Conservation (phyloP, 2,113 vertebrate genomes). For the Diadophis punctatus region DNA sequence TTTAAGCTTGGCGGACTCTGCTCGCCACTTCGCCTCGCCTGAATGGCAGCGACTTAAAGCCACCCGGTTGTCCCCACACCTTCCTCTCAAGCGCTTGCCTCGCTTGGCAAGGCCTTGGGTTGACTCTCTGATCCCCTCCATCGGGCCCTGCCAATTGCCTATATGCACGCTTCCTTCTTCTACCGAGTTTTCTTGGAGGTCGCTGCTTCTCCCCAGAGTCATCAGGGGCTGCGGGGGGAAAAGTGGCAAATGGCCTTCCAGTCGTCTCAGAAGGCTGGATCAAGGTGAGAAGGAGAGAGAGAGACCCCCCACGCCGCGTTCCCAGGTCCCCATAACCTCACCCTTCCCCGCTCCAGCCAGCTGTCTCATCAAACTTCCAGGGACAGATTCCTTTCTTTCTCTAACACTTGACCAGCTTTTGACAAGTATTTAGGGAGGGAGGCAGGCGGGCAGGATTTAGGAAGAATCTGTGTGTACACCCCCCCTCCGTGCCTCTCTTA, state of each 20-base stretch:
- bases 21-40: too few relatives aligned
- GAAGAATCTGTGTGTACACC: neutral
- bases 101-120: neutral
- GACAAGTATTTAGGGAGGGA: neutral
- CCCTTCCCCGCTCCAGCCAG: slow-evolving; percentile 11
- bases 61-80: neutral
- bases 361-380: slow-evolving; percentile 28
- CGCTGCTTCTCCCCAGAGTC: neutral
- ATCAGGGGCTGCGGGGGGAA: neutral
- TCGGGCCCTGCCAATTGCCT: neutral
- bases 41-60: neutral
- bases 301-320: neutral
- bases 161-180: neutral
- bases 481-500: neutral
- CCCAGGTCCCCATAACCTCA: neutral
- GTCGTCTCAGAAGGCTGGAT: neutral
- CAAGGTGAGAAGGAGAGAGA: neutral
- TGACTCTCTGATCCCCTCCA: neutral
- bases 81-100: neutral
- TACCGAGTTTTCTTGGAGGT: neutral
- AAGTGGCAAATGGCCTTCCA: neutral
- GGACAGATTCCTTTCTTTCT: slow-evolving; percentile 22
- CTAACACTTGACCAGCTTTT: slow-evolving; percentile 28
- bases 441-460: neutral
- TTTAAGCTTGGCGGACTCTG: neutral